Evolutionary conservation across 2,113 vertebrate genomes (phyloP), one percentile per base, ranked within the genome.

Genomic region (Castor canadensis): DNA sequence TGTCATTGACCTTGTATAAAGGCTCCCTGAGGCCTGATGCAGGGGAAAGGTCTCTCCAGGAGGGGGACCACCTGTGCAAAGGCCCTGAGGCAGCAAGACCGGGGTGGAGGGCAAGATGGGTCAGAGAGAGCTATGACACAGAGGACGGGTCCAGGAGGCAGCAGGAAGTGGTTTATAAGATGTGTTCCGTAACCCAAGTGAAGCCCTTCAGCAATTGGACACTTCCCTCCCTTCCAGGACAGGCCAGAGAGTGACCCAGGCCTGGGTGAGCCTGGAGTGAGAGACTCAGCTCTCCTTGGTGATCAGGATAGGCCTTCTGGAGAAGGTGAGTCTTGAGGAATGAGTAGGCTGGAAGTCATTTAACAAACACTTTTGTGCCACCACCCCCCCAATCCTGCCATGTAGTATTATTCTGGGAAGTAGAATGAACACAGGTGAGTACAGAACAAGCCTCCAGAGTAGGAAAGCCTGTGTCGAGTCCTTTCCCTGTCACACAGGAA

Each of bases 301-400:
- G 12, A 30, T 80, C 16, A 76, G 76, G 40, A 88, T 38, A 35
- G 52, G n/a, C 35, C 82, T 87, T 92, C 10, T 45, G 15, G 32
- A 75, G 9, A n/a, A 75, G n/a, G 49, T 24, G 30, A 12, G 69
- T 77, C 89, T 94, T 89, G 89, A 89, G 47, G 40, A 47, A 80
- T 80, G 60, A 95, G 20, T 79, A 95, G 56, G 69, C 38, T 75
- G 69, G 84, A 84, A 84, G n/a, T 82, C 32, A 79, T 49, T 87
- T 43, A 92, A 62, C 12, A 66, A 84, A 60, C 17, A 45, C 58
- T 93, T 89, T 9, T 45, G 40, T 35, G 32, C 24, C 22, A 26
- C 22, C 13, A 71, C 40, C 79, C n/a, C 52, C 75, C 16, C 28
- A 32, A 3, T 45, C 9, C 26, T 43, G 54, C 47, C 17, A 22